A percentile compares a stretch with the other conserved stretches of the same genome.
Evolutionary conservation across 2,797 vertebrate genomes (phyloP).

Genomic region (Scarus forsteni): DNA sequence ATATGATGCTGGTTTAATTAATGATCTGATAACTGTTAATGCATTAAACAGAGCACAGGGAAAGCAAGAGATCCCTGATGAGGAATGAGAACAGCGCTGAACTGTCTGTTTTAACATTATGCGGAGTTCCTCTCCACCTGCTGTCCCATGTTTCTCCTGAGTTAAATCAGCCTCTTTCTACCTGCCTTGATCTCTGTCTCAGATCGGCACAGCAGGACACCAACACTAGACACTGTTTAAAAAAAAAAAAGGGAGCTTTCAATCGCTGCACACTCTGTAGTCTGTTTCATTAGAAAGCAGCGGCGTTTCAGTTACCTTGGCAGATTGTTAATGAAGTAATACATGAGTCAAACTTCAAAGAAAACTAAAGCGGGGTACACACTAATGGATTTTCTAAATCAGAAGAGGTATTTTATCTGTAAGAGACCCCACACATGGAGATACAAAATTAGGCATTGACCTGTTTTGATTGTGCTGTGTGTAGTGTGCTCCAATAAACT

Average conservation of each 20-base stretch:
- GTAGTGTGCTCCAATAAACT: too few species aligned
- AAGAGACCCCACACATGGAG: too few species aligned
- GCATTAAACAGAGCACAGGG: conserved; percentile 48
- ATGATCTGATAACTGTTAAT: conserved; percentile 61
- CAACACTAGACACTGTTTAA: conserved; percentile 31
- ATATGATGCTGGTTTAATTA: conserved; percentile 64
- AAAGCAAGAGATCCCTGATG: conserved; percentile 35
- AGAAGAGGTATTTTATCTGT: too few species aligned
- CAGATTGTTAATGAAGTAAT: conserved; percentile 44
- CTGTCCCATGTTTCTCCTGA: conserved; percentile 10
- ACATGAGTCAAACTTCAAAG: conserved; percentile 34
- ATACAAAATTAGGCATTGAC: too few species aligned
- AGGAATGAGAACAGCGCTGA: conserved; percentile 39
- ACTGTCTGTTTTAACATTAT: conserved; percentile 16
- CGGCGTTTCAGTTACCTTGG: conserved; percentile 26
- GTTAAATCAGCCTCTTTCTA: conserved; percentile 1
- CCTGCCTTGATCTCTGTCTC: conserved; percentile 39
- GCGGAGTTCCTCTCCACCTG: conserved; percentile 16
- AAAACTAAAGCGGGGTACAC: conserved; percentile 17
- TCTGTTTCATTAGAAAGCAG: conserved; percentile 33
- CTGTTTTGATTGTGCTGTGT: too few species aligned
- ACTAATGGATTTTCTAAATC: conserved; percentile 4
- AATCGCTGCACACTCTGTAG: conserved; percentile 16
- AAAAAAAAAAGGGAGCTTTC: conserved; percentile 15
- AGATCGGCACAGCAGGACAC: conserved; percentile 43